These are phyloP conservation scores for Scaptomyza cyrtandrae DNA, from an alignment of 2,888 invertebrate species.

Conservation along the genomic window DNA sequence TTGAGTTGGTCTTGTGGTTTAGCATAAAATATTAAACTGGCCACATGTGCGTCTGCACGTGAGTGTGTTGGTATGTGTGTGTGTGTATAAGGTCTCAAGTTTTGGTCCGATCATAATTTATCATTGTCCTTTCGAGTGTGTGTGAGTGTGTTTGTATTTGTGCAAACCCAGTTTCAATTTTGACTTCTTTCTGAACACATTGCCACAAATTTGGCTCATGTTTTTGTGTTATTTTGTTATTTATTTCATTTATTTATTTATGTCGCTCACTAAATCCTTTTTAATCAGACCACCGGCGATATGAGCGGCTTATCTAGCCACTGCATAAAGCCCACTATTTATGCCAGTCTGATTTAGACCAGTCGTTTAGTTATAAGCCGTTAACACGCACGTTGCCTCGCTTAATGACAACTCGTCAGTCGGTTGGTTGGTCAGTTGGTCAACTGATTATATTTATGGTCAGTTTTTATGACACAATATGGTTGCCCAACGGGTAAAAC, in stretches of 20 bases:
- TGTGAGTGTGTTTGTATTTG: conserved; percentile 9
- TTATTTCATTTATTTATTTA: conserved; percentile 76
- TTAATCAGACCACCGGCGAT: conserved; percentile 62
- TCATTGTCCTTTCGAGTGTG: conserved; percentile 39
- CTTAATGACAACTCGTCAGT: conserved; percentile 57
- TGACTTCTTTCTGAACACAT: conserved; percentile 56
- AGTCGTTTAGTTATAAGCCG: conserved; percentile 50
- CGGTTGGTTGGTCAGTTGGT: conserved; percentile 42
- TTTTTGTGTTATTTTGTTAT: conserved; percentile 51
- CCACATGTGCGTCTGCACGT: conserved; percentile 52
- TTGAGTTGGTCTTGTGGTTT: conserved; percentile 73
- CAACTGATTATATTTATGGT: conserved; percentile 68
- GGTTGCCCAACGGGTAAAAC: conserved; percentile 15
- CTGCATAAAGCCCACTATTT: conserved; percentile 52
- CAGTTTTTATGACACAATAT: conserved; percentile 67
- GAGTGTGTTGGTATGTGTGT: conserved; percentile 14
- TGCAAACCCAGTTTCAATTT: conserved; percentile 68
- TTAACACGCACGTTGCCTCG: conserved; percentile 51
- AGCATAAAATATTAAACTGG: conserved; percentile 78
- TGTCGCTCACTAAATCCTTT: conserved; percentile 69
- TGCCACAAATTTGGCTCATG: conserved; percentile 53
- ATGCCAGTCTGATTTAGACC: conserved; percentile 39
- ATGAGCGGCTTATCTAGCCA: conserved; percentile 60
- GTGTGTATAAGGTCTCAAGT: conserved; percentile 54
- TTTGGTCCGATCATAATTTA: conserved; percentile 75